Evolutionary conservation across 2,797 vertebrate genomes (phyloP).

Genomic region (Molothrus ater): DNA sequence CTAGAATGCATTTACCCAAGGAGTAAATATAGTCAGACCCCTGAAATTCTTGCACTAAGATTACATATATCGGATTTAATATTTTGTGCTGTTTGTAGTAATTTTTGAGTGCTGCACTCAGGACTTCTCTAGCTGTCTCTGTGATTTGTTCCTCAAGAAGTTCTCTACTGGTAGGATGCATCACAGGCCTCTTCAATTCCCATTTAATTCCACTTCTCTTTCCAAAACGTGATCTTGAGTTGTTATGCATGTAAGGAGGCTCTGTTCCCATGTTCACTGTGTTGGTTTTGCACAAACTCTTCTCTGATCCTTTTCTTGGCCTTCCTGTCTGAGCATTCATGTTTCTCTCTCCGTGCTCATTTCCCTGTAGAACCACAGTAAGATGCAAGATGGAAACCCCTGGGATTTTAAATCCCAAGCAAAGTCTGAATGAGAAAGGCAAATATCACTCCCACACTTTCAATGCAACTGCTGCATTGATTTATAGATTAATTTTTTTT

Average conservation of each 20-base stretch:
- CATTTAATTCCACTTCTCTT: background rate
- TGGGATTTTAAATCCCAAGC: background rate
- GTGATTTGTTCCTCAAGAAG: background rate
- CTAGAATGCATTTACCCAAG: background rate
- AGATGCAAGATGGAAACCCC: background rate
- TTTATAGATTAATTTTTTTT: background rate
- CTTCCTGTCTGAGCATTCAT: background rate
- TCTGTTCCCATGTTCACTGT: background rate
- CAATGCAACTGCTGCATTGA: background rate
- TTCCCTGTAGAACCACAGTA: background rate
- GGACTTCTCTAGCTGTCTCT: background rate
- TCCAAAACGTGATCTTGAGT: background rate
- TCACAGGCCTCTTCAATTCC: background rate
- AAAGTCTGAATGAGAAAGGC: background rate
- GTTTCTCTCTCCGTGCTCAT: background rate
- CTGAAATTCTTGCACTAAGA: background rate
- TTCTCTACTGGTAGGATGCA: background rate
- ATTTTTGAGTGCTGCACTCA: background rate
- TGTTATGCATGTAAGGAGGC: background rate
- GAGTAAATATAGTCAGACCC: background rate
- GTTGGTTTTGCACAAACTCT: background rate
- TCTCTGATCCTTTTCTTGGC: background rate
- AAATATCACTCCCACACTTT: background rate
- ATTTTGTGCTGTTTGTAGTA: background rate
- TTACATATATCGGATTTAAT: background rate